phyloP scores from a whole-genome alignment of 1,140 invertebrate species.

The Ceratosolen solmsi region DNA sequence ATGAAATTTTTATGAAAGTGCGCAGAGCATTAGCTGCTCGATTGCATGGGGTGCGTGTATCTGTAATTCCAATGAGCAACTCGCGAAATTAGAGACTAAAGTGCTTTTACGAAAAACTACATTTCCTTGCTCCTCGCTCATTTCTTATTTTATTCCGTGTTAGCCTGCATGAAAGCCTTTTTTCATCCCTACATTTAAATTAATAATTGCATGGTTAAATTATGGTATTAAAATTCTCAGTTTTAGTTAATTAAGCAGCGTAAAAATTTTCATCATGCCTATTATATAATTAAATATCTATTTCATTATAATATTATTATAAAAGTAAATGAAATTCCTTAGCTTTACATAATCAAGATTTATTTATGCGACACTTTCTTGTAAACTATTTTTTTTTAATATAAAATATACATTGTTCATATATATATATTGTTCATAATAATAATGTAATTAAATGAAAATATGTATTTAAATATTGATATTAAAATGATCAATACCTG shows the following conservation, averaged over 20 bases:
- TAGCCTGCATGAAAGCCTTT: neutral
- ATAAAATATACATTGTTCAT: too few relatives aligned
- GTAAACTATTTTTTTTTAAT: neutral
- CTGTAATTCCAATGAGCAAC: conserved; percentile 18
- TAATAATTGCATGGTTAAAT: conserved; percentile 3
- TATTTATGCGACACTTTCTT: neutral
- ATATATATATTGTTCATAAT: too few relatives aligned
- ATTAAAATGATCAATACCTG: too few relatives aligned
- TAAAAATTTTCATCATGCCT: neutral
- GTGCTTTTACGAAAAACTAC: conserved; percentile 15
- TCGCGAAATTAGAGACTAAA: conserved; percentile 38
- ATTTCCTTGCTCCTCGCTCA: neutral
- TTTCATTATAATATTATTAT: neutral
- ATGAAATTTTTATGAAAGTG: conserved; percentile 20
- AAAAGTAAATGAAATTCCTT: neutral
- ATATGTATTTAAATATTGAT: too few relatives aligned
- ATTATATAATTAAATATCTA: neutral
- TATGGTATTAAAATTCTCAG: neutral
- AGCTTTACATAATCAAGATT: neutral
- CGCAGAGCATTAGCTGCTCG: neutral
- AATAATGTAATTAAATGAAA: too few relatives aligned
- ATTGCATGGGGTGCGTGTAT: neutral
- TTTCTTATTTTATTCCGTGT: neutral
- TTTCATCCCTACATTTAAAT: neutral
- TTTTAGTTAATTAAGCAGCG: neutral